Evolutionary conservation across 2,113 vertebrate genomes (phyloP).

Genomic region (Lamprotornis superbus): DNA sequence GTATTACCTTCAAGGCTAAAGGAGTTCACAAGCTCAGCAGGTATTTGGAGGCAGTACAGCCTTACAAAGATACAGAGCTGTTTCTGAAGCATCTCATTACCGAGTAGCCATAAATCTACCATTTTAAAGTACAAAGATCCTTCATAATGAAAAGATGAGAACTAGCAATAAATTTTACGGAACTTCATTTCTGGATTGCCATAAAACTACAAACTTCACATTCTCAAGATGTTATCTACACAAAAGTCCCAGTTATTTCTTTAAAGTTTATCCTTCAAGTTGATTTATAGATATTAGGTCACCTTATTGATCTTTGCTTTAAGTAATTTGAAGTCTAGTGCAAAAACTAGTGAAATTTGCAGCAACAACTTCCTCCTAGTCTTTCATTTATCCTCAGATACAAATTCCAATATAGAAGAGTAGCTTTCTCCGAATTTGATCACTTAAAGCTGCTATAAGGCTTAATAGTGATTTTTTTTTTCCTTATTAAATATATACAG

Average conservation of each 20-base stretch:
- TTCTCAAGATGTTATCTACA: not conserved
- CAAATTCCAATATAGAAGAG: not conserved
- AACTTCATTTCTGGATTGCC: not conserved
- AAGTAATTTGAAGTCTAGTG: not conserved
- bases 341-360: not conserved
- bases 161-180: not conserved
- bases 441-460: not conserved
- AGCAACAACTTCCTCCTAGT: not conserved
- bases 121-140: not conserved
- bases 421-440: not conserved
- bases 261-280: not conserved
- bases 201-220: not conserved
- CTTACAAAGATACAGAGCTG: not conserved
- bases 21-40: not conserved
- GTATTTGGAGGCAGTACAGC: not conserved
- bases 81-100: not conserved
- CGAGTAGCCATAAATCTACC: not conserved
- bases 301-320: not conserved
- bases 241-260: not conserved
- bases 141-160: slow-evolving; percentile 11
- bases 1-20: not conserved
- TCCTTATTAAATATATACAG: not conserved
- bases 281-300: not conserved
- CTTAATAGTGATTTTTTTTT: not conserved
- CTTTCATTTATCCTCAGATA: not conserved